These are phyloP conservation scores for Melanocharis versteri DNA, from an alignment of 2,113 vertebrate species.

Conservation along the genomic window DNA sequence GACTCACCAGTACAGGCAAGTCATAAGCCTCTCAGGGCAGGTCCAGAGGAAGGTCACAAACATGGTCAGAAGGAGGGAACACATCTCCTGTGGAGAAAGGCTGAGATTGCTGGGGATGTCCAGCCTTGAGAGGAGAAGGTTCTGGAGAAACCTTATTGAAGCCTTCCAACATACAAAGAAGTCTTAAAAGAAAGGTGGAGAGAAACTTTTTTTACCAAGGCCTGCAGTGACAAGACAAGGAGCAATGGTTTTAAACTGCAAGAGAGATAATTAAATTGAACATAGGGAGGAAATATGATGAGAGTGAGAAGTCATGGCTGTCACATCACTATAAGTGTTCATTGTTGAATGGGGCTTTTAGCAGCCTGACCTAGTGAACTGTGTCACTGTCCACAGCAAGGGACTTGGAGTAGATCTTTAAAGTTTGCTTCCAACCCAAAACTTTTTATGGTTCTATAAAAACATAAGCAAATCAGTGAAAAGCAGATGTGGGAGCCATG, in stretches of 20 bases:
- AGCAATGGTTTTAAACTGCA: not conserved
- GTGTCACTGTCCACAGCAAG: not conserved
- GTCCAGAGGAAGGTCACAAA: not conserved
- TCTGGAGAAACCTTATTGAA: not conserved
- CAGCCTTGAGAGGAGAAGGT: not conserved
- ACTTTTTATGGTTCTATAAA: not conserved
- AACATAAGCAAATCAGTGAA: not conserved
- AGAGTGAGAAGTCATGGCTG: not conserved
- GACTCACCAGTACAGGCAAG: not conserved
- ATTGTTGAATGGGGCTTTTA: not conserved
- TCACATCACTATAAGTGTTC: not conserved
- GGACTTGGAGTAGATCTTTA: not conserved
- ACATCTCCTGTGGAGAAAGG: not conserved
- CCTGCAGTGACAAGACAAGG: not conserved
- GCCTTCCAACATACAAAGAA: not conserved
- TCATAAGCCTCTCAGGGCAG: no score
- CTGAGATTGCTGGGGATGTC: not conserved
- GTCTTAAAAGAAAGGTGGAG: not conserved
- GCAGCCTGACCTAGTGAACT: not conserved
- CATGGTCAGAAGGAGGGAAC: not conserved
- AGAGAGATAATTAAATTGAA: not conserved
- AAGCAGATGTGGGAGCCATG: not conserved
- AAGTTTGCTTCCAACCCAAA: not conserved
- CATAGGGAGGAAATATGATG: not conserved
- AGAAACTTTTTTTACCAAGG: not conserved